phyloP scores from a whole-genome alignment of 2,797 vertebrate species.

The Rhynchotus rufescens region DNA sequence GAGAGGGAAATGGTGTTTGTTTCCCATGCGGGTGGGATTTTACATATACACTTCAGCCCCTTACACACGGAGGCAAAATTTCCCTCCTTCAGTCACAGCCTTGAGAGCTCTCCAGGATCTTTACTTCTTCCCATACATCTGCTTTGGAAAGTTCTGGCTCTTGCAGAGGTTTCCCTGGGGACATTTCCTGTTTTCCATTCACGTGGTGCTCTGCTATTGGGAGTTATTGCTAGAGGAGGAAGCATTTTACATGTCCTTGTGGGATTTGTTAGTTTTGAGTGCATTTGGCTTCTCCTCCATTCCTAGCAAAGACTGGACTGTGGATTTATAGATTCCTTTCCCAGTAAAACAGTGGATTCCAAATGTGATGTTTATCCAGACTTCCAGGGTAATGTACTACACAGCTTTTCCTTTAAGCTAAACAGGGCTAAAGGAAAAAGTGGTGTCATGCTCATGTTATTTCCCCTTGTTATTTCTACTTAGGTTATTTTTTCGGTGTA shows the following conservation, averaged over 20 bases:
- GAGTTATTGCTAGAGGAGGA: background rate
- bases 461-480: background rate
- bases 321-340: background rate
- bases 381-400: background rate
- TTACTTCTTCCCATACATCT: background rate
- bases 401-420: background rate
- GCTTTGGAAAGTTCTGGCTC: background rate
- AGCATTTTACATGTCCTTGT: background rate
- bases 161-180: background rate
- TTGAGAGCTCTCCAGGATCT: background rate
- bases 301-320: background rate
- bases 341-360: background rate
- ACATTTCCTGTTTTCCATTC: background rate
- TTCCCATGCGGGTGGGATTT: background rate
- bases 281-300: accelerated
- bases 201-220: background rate
- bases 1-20: background rate
- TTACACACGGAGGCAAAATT: background rate
- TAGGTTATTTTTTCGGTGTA: background rate
- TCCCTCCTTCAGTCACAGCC: background rate
- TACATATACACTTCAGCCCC: background rate
- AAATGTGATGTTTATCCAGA: background rate
- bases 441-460: background rate
- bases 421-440: background rate
- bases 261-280: background rate